Percentiles rank a stretch among this genome's conserved stretches.
Conservation (phyloP, 2,113 vertebrate species). For the Caloenas nicobarica region DNA sequence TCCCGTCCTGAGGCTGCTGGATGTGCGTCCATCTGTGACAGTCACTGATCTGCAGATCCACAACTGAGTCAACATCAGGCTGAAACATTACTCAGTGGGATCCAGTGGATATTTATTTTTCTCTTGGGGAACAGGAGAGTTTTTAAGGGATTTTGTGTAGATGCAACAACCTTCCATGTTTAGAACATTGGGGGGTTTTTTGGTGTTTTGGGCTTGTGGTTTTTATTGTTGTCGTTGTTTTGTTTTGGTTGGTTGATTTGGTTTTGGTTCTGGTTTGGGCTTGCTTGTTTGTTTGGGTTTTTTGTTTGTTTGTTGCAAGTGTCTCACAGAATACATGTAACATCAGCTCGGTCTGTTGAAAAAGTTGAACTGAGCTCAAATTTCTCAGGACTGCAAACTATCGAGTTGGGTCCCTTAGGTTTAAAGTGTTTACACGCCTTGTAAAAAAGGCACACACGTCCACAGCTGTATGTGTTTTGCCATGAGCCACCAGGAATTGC, state of each 20-base stretch:
- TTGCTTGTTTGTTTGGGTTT: background rate
- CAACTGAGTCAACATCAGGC: conserved; percentile 8
- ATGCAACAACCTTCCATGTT: background rate
- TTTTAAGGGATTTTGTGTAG: background rate
- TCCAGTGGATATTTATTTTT: conserved; percentile 11
- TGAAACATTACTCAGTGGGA: background rate
- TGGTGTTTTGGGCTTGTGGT: no score
- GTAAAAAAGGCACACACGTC: background rate
- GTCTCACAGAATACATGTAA: background rate
- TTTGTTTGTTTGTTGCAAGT: background rate
- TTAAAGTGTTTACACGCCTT: background rate
- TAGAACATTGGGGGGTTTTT: background rate
- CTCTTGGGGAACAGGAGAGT: background rate
- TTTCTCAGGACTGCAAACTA: background rate
- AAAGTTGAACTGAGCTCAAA: background rate
- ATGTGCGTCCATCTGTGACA: background rate
- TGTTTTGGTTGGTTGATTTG: no score
- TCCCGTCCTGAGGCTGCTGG: background rate
- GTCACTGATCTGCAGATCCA: background rate
- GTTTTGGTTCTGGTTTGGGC: background rate
- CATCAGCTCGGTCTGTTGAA: background rate
- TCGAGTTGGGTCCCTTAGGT: background rate
- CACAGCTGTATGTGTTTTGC: background rate
- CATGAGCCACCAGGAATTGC: background rate
- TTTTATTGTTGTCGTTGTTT: no score